Percentiles rank a stretch among this genome's conserved stretches.
phyloP scores from a whole-genome alignment of 2,888 invertebrate species.

The Alviniconcha strummeri region DNA sequence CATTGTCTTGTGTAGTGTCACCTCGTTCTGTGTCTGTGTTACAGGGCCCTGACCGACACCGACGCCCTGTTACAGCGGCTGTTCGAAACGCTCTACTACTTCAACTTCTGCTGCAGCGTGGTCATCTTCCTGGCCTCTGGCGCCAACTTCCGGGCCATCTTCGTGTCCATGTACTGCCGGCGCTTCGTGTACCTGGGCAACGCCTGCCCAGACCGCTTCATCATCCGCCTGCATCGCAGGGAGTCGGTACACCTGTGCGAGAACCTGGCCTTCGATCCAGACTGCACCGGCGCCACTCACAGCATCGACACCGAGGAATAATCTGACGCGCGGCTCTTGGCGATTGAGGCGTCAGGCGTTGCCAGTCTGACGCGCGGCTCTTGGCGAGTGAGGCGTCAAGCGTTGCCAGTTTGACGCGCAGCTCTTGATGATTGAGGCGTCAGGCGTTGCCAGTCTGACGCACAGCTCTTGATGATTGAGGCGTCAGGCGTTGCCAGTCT shows the following conservation, averaged over 20 bases:
- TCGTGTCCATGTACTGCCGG: constrained; percentile 26
- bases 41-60: neutral
- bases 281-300: neutral
- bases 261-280: constrained; percentile 19
- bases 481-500: too few relatives aligned
- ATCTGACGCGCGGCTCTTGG: neutral
- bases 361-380: neutral
- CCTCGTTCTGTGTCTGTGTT: neutral
- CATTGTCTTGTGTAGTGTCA: too few relatives aligned
- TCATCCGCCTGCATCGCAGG: neutral
- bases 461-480: neutral
- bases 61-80: constrained; percentile 37
- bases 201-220: neutral
- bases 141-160: constrained; percentile 36
- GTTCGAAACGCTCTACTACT: constrained; percentile 39
- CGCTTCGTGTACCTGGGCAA: neutral
- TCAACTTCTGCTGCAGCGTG: constrained; percentile 40
- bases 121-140: constrained; percentile 38
- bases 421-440: neutral
- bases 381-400: neutral
- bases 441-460: neutral
- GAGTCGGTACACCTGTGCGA: neutral
- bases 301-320: neutral
- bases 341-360: neutral
- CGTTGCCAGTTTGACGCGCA: neutral